Evolutionary conservation across 2,888 invertebrate genomes (phyloP), one percentile per base, ranked within the genome.

Genomic region (Acanthosepion esculentum): DNA sequence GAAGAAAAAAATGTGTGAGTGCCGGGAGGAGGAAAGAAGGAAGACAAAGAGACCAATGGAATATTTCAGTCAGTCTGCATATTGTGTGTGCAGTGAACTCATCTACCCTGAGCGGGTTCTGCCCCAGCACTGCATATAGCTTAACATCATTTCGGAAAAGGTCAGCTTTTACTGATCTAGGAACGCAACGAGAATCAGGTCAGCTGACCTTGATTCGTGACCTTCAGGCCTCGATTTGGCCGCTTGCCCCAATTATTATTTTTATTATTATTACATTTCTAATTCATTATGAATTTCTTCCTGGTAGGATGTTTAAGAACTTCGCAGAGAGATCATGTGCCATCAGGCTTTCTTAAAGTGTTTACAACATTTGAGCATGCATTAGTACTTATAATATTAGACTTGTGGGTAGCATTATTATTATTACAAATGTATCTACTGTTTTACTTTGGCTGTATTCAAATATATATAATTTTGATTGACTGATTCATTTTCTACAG

Each of bases 121-220:
- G n/a, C n/a, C n/a, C 78, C n/a, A 15, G n/a, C 78, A n/a, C 78
- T 78, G 78, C 78, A 78, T 33, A 78, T n/a, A 78, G n/a, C 78
- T 78, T 78, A 78, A 78, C 78, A n/a, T n/a, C 12, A 78, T 78
- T 78, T 78, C 78, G 78, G 78, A 48, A 93, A 93, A 93, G 48
- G 93, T 93, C 53, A 93, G 29, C 48, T 29, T 93, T 93, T 50
- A 93, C 93, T 53, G 93, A 50, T 93, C 93, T 53, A 50, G 93
- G 53, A 93, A 93, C 26, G 29, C n/a, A 20, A 93, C 50, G n/a
- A 53, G 50, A 93, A 93, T 93, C 53, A 33, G 93, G 93, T 93
- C 93, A 93, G n/a, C 93, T 93, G 93, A 93, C 93, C 93, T 93
- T 93, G 26, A 53, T 92, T 93, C 53, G 48, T 93, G 93, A 93